Evolutionary conservation across 1,140 invertebrate species (phyloP).

Genomic region (Eurosta solidaginis): DNA sequence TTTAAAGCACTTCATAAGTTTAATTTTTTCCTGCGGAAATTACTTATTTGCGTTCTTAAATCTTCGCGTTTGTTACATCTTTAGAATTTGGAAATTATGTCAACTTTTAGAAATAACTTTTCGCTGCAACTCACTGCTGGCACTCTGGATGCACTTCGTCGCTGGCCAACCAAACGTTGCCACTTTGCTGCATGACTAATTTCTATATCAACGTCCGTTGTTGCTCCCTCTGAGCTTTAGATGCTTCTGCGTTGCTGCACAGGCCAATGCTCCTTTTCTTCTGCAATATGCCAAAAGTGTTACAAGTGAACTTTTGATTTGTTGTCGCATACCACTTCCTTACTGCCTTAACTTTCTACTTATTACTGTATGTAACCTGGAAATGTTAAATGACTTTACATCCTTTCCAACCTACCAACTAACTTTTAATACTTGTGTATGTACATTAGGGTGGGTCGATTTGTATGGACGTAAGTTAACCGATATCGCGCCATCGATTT

Average conservation of each 20-base stretch:
- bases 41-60: conserved; percentile 21
- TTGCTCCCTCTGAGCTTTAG: not conserved
- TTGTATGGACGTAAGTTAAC: too few relatives aligned
- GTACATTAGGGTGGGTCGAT: too few relatives aligned
- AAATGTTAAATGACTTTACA: not conserved
- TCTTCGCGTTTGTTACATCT: not conserved
- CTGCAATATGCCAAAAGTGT: not conserved
- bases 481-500: too few relatives aligned
- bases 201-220: not conserved
- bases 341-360: not conserved
- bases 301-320: conserved; percentile 19
- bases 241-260: not conserved
- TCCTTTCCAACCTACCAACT: not conserved
- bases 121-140: not conserved
- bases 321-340: not conserved
- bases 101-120: conserved; percentile 6
- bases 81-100: conserved; percentile 25
- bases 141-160: not conserved
- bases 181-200: conserved; percentile 27
- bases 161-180: not conserved
- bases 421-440: too few relatives aligned
- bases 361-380: not conserved
- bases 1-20: conserved; percentile 15
- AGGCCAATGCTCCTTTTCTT: too few relatives aligned
- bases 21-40: conserved; percentile 24